Percentiles rank a stretch among this genome's conserved stretches.
Evolutionary conservation across 2,113 vertebrate genomes (phyloP).

Genomic region (Podocnemis expansa): DNA sequence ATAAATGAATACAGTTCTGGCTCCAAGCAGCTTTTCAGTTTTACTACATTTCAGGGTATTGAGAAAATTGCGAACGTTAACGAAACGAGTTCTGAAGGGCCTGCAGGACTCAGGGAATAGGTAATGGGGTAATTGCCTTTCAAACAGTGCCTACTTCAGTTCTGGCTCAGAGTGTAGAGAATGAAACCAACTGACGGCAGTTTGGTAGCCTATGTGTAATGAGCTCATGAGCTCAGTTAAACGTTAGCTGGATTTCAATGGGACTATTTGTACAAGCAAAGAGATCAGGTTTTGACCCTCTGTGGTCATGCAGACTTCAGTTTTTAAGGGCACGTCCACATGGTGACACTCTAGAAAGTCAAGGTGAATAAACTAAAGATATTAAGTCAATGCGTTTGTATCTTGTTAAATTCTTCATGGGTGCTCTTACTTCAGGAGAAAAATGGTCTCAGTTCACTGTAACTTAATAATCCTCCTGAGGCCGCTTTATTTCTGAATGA

Average conservation of each 20-base stretch:
- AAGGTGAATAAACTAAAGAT: neutral
- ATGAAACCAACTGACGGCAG: neutral
- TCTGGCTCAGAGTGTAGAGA: neutral
- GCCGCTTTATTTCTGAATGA: neutral
- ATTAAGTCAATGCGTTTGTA: neutral
- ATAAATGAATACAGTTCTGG: slow-evolving; percentile 6
- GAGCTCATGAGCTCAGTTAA: neutral
- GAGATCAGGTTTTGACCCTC: neutral
- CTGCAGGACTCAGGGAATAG: neutral
- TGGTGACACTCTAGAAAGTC: neutral
- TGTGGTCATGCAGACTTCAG: neutral
- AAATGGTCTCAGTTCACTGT: neutral
- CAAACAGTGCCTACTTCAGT: neutral
- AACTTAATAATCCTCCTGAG: neutral
- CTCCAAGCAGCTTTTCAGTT: slow-evolving; percentile 34
- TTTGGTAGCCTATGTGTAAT: neutral
- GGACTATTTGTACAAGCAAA: fast-evolving
- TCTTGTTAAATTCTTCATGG: neutral
- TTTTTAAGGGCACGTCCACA: neutral
- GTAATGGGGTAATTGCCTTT: neutral
- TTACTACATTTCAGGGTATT: slow-evolving; percentile 36
- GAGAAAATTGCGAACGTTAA: slow-evolving; percentile 54
- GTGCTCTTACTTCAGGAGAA: neutral
- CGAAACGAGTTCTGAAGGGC: slow-evolving; percentile 47
- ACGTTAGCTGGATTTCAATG: neutral